Conservation (phyloP, 1,140 invertebrate genomes). For the Diabrotica virgifera region DNA sequence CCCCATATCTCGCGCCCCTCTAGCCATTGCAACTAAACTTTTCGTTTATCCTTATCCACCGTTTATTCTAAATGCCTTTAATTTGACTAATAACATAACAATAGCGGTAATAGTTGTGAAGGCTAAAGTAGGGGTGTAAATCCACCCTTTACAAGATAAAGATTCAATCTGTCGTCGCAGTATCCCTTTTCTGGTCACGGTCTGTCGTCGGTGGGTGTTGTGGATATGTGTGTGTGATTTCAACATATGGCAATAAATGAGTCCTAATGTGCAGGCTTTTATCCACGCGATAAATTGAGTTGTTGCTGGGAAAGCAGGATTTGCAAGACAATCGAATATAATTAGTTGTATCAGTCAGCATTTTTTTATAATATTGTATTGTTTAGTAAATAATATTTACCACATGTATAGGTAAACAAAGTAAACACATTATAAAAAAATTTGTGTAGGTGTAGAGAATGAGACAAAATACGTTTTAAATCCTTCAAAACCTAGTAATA, state of each 20-base stretch:
- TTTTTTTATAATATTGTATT: no score
- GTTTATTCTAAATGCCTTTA: constrained; percentile 8
- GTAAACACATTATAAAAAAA: no score
- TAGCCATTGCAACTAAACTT: not conserved
- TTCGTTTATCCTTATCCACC: constrained; percentile 3
- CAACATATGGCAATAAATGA: constrained; percentile 16
- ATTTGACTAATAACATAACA: constrained; percentile 35
- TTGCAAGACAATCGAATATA: not conserved
- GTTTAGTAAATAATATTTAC: no score
- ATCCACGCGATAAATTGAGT: constrained; percentile 11
- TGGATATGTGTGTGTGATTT: constrained; percentile 10
- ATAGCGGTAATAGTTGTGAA: constrained; percentile 31
- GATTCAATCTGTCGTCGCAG: constrained; percentile 35
- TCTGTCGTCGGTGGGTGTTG: not conserved
- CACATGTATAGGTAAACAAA: no score
- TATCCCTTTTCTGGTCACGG: constrained; percentile 21
- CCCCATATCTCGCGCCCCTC: no score
- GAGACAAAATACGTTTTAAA: no score
- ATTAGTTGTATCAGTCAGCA: not conserved
- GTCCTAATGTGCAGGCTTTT: not conserved
- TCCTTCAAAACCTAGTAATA: no score
- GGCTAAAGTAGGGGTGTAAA: constrained; percentile 24
- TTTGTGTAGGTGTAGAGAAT: no score
- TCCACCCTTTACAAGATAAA: constrained; percentile 36
- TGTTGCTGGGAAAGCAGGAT: not conserved